These are phyloP conservation scores for Nemopilema nomurai DNA, from an alignment of 30 jellyfish, hydroid and myxozoan species.

Conservation along the genomic window DNA sequence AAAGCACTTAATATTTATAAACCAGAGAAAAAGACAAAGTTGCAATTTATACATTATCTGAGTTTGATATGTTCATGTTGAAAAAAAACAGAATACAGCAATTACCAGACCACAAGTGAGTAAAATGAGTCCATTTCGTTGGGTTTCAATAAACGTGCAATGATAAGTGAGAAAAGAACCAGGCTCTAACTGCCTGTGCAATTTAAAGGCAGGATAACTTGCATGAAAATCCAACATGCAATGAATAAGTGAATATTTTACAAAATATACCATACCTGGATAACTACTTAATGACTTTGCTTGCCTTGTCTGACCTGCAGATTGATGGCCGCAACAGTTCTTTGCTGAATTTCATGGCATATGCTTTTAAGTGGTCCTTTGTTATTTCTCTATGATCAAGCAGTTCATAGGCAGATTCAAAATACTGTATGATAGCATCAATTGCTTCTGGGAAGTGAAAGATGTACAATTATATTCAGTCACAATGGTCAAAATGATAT, in stretches of 20 bases:
- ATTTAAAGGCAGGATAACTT: no score
- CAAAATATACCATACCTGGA: not conserved
- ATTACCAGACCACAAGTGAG: no score
- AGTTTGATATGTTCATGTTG: no score
- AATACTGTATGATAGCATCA: slow-evolving; percentile 42
- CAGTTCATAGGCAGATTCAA: slow-evolving; percentile 38
- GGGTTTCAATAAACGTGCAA: no score
- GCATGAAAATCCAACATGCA: slow-evolving; percentile 7
- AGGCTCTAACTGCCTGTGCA: no score
- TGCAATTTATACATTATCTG: no score
- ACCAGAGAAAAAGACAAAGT: no score
- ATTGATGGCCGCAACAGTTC: not conserved
- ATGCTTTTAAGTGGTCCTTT: slow-evolving; percentile 49
- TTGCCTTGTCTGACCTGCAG: slow-evolving; percentile 30
- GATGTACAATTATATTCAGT: not conserved
- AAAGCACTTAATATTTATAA: no score
- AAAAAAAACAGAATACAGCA: no score
- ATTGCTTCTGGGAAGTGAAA: slow-evolving; percentile 27
- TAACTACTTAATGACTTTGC: slow-evolving; percentile 3
- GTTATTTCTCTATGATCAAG: slow-evolving; percentile 24
- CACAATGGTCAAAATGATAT: not conserved
- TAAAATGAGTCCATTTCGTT: no score
- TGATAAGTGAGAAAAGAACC: no score
- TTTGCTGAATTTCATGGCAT: slow-evolving; percentile 12
- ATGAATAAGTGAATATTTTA: not conserved